Evolutionary conservation across 2,113 vertebrate species (phyloP), one percentile per base, ranked within the genome.

Genomic region (Epinephelus lanceolatus): DNA sequence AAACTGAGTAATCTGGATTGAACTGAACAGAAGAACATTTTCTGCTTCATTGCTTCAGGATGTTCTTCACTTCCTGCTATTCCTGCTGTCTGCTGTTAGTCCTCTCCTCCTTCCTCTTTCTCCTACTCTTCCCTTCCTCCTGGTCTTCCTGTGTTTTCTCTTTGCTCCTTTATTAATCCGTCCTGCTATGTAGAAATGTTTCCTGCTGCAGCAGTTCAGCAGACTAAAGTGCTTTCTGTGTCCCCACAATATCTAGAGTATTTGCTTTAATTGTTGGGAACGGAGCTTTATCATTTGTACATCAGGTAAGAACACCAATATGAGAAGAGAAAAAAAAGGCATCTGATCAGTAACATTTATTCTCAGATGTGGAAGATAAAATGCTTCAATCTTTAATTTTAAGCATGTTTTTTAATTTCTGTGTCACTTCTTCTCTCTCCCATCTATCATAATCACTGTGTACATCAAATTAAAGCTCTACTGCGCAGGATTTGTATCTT

Each of bases 21-120:
- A 87, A 75, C 4, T n/a, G 45, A 27, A n/a, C n/a, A n/a, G n/a
- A 33, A n/a, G 15, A 75, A 42, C 7, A 71, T 63, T 52, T 65
- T 80, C 51, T 65, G 59, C 57, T 30, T 74, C 56, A 0, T 60
- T 65, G 62, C 62, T 17, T 0, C 45, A 15, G 47, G 62, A 56
- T 69, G 45, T 78, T 73, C 10, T 33, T 12, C 13, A 27, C 61
- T 68, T 86, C 53, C 55, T 75, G 37, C 25, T 72, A 5, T 45
- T 65, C 69, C 11, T 30, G 8, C 55, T 74, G 30, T 30, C 30
- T n/a, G 14, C 15, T 47, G 47, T 13, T 62, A 4, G 49, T 56
- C 25, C 25, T 42, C 18, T 49, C 66, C 57, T 73, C 21, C 37
- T 67, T 55, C 65, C 27, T 78, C 27, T 13, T 49, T n/a, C 14